phyloP scores from a whole-genome alignment of 2,113 vertebrate species.

The Xenopus borealis region DNA sequence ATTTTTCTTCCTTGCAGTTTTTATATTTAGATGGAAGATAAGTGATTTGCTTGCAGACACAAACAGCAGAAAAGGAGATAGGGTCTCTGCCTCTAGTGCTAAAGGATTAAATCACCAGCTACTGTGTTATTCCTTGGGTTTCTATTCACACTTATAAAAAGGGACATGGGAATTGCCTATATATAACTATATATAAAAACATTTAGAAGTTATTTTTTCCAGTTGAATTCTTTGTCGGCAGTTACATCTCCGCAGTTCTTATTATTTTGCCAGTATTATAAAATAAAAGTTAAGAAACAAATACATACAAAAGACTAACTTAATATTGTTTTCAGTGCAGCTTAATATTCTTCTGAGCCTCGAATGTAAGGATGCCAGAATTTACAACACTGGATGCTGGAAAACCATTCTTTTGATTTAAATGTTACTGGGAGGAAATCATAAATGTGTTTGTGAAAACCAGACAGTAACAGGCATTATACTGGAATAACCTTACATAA shows the following conservation, averaged over 20 bases:
- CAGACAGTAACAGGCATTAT: conserved; percentile 20
- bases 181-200: too few species aligned
- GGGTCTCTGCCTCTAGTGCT: too few species aligned
- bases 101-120: too few species aligned
- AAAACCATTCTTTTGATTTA: conserved; percentile 18
- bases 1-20: too few species aligned
- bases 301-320: background rate
- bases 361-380: conserved; percentile 27
- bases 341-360: conserved; percentile 8
- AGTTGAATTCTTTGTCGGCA: too few species aligned
- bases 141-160: too few species aligned
- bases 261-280: conserved; percentile 10
- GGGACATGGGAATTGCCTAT: too few species aligned
- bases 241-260: background rate
- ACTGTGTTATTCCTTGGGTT: too few species aligned
- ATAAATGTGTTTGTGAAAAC: conserved; percentile 26
- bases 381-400: conserved; percentile 5
- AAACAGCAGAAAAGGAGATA: too few species aligned
- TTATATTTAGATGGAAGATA: too few species aligned
- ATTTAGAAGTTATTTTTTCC: too few species aligned
- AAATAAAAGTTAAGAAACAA: conserved; percentile 20
- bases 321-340: conserved; percentile 19
- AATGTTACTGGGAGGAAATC: conserved; percentile 23
- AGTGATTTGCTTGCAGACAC: too few species aligned
- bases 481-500: conserved; percentile 16